A percentile compares a stretch with the other conserved stretches of the same genome.
Conservation (phyloP, 2,888 invertebrate genomes). For the Escarpia spicata region DNA sequence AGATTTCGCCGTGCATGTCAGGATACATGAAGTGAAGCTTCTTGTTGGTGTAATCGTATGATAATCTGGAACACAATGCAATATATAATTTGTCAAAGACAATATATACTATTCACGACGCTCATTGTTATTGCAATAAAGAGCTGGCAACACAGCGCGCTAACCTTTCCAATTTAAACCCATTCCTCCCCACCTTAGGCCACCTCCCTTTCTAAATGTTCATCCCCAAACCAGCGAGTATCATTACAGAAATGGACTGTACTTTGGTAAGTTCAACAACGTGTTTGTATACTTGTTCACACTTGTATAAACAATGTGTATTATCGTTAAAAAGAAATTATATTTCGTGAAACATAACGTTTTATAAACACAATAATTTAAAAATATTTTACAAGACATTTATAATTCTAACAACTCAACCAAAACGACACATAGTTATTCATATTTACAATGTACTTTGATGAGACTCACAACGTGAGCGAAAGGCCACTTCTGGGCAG, state of each 20-base stretch:
- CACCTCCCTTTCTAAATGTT: background rate
- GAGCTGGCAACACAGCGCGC: background rate
- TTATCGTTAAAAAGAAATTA: background rate
- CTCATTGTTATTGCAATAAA: background rate
- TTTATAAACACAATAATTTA: too few species aligned
- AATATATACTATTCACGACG: too few species aligned
- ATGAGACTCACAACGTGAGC: background rate
- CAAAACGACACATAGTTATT: background rate
- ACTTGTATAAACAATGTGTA: background rate
- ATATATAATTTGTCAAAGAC: background rate
- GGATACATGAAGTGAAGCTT: background rate
- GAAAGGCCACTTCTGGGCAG: background rate
- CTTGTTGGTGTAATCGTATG: conserved; percentile 6
- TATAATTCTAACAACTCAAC: too few species aligned
- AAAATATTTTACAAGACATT: too few species aligned
- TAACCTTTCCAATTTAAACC: background rate
- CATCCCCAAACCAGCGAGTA: background rate
- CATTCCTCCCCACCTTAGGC: background rate
- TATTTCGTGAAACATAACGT: background rate
- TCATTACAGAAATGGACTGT: background rate
- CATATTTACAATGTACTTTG: background rate
- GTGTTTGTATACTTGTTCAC: background rate
- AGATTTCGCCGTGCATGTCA: background rate
- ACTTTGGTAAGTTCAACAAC: too few species aligned
- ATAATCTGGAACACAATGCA: background rate